A percentile compares a stretch with the other conserved stretches of the same genome.
phyloP scores from a whole-genome alignment of 2,888 invertebrate genomes.

The Phrixothrix hirtus region DNA sequence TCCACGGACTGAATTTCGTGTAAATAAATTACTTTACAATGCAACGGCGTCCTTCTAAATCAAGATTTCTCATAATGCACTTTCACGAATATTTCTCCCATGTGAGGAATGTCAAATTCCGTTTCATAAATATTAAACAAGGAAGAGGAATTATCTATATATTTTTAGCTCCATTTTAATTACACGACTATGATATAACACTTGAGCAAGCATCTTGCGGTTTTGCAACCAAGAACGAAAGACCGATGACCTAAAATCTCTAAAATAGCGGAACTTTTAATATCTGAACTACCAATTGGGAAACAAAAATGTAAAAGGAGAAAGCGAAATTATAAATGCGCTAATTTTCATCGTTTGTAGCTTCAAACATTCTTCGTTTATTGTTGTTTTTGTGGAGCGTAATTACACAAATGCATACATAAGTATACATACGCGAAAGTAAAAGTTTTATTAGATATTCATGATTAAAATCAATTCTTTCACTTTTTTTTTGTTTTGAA shows the following conservation, averaged over 20 bases:
- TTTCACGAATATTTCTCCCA: neutral
- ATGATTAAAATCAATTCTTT: too few relatives aligned
- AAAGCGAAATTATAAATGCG: neutral
- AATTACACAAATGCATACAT: too few relatives aligned
- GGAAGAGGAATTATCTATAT: neutral
- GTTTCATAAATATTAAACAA: neutral
- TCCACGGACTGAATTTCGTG: neutral
- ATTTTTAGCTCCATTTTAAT: neutral
- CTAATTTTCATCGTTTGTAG: too few relatives aligned
- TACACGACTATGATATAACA: neutral
- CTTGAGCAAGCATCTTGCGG: neutral
- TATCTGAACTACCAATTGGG: neutral
- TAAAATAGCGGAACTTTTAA: neutral
- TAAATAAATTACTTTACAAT: too few relatives aligned
- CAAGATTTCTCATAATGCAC: too few relatives aligned
- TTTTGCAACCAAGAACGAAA: neutral
- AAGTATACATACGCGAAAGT: too few relatives aligned
- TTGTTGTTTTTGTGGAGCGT: too few relatives aligned
- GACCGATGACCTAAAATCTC: neutral
- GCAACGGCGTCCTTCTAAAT: too few relatives aligned
- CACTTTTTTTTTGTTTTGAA: too few relatives aligned
- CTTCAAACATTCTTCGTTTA: too few relatives aligned
- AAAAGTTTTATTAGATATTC: too few relatives aligned
- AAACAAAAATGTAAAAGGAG: too few relatives aligned
- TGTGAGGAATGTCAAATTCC: neutral